Conservation (phyloP, 2,888 invertebrate genomes). For the Cheilosia vulpina region DNA sequence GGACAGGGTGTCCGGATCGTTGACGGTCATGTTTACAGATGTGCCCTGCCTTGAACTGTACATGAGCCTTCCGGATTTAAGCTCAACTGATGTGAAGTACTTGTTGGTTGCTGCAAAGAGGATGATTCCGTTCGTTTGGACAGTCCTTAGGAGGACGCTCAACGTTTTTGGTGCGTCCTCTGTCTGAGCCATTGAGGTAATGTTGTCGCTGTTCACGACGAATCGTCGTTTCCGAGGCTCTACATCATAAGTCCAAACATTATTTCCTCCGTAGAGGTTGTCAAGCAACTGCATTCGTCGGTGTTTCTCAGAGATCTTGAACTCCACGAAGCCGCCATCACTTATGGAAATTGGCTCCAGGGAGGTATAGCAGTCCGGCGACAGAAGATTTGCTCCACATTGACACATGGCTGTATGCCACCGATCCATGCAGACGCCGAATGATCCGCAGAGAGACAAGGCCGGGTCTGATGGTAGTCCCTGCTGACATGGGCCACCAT, state of each 20-base stretch:
- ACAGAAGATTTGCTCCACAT: slow-evolving; percentile 88
- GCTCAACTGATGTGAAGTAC: slow-evolving; percentile 92
- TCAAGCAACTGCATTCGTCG: slow-evolving; percentile 94
- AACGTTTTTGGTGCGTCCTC: slow-evolving; percentile 88
- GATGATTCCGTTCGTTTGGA: slow-evolving; percentile 90
- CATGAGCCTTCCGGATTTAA: slow-evolving; percentile 89
- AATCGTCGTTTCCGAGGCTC: slow-evolving; percentile 81
- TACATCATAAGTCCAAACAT: slow-evolving; percentile 86
- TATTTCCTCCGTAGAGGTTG: slow-evolving; percentile 89
- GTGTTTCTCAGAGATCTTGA: slow-evolving; percentile 92
- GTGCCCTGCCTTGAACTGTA: slow-evolving; percentile 92
- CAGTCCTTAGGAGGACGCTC: slow-evolving; percentile 92
- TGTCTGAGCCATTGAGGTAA: slow-evolving; percentile 80
- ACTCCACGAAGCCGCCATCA: slow-evolving; percentile 91
- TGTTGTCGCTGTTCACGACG: slow-evolving; percentile 80
- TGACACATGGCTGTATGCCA: slow-evolving; percentile 91
- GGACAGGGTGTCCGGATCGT: slow-evolving; percentile 86
- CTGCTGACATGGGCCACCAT: slow-evolving; percentile 87
- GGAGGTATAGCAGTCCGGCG: slow-evolving; percentile 91
- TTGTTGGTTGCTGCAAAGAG: slow-evolving; percentile 94
- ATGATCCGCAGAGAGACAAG: slow-evolving; percentile 85
- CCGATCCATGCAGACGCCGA: slow-evolving; percentile 91
- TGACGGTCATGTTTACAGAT: slow-evolving; percentile 92
- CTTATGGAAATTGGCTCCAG: slow-evolving; percentile 91
- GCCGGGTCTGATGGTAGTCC: slow-evolving; percentile 81